phyloP scores from a whole-genome alignment of 2,113 vertebrate genomes.

The Ornithorhynchus anatinus region DNA sequence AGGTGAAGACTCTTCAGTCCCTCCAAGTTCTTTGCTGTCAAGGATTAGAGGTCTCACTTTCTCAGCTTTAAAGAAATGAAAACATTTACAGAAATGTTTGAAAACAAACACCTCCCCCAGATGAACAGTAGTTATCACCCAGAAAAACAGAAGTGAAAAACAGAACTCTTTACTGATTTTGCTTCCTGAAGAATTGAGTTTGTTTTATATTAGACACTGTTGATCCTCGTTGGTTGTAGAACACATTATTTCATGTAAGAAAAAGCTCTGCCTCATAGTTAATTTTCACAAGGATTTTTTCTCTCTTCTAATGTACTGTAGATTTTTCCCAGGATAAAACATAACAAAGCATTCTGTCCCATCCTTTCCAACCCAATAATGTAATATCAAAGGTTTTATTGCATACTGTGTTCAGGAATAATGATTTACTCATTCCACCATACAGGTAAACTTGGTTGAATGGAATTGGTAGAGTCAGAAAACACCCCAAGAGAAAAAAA shows the following conservation, averaged over 20 bases:
- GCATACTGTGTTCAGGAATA: not conserved
- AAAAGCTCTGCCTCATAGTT: constrained; percentile 13
- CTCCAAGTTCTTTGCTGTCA: fast-evolving
- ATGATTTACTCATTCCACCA: not conserved
- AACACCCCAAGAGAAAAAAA: not conserved
- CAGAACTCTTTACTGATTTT: not conserved
- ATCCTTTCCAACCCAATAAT: not conserved
- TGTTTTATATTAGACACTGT: not conserved
- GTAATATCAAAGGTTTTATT: not conserved
- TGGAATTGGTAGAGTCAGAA: not conserved
- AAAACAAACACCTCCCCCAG: not conserved
- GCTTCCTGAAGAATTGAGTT: not conserved
- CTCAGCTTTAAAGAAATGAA: not conserved
- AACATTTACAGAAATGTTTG: no score
- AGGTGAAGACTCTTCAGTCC: not conserved
- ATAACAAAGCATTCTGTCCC: not conserved
- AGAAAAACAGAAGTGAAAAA: not conserved
- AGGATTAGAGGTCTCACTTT: not conserved
- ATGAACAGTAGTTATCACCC: not conserved
- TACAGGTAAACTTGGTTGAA: not conserved
- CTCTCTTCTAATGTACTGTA: not conserved
- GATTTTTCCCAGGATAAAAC: not conserved
- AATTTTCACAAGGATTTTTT: constrained; percentile 15
- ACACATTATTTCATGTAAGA: not conserved
- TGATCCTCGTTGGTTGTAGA: not conserved